These are phyloP conservation scores for Doris montereyensis DNA, from an alignment of 2,888 invertebrate species.

Conservation along the genomic window DNA sequence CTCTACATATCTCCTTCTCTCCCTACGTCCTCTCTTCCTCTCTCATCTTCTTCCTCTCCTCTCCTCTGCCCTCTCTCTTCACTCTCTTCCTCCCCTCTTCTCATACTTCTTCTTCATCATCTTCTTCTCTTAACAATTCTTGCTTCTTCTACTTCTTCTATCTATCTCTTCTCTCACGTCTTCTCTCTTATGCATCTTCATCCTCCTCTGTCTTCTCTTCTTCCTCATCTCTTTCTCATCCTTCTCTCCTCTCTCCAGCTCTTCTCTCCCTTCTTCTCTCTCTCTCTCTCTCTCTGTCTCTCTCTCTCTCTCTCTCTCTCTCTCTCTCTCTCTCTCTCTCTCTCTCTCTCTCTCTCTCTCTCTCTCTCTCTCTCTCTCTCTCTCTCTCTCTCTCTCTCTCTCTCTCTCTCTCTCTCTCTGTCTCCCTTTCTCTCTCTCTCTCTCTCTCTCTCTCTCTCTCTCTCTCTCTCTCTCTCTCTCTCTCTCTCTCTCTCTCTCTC, in stretches of 20 bases:
- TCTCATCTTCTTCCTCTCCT: too few species aligned
- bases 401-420: background rate
- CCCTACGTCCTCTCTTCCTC: too few species aligned
- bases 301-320: background rate
- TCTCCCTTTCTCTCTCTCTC: conserved; percentile 5
- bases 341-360: background rate
- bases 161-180: too few species aligned
- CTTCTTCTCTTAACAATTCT: too few species aligned
- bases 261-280: background rate
- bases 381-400: background rate
- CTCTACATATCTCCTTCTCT: too few species aligned
- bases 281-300: background rate
- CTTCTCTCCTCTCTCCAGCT: too few species aligned
- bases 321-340: background rate
- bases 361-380: background rate
- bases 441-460: conserved; percentile 18
- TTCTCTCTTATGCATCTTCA: too few species aligned
- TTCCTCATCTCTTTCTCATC: background rate
- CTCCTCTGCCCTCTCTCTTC: too few species aligned
- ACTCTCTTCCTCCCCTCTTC: too few species aligned
- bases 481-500: background rate
- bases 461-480: conserved; percentile 2
- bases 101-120: too few species aligned
- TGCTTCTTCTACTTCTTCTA: too few species aligned
- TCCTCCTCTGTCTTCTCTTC: too few species aligned